Conservation (phyloP, 2,113 vertebrate genomes). For the Lophochroa leadbeateri region DNA sequence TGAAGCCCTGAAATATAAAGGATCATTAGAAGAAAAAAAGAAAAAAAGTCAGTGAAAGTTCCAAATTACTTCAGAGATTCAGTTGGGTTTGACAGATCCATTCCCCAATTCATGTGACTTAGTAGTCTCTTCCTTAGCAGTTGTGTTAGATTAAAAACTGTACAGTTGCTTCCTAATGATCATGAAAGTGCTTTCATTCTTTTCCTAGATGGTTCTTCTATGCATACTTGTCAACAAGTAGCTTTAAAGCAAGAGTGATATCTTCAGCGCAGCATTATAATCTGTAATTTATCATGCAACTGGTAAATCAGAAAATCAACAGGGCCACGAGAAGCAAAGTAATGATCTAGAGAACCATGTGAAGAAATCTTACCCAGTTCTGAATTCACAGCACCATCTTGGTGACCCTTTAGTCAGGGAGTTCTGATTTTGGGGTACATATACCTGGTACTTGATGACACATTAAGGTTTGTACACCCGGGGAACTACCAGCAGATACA, state of each 20-base stretch:
- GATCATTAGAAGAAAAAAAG: not conserved
- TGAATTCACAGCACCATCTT: not conserved
- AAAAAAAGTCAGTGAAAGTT: not conserved
- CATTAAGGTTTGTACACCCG: too few relatives aligned
- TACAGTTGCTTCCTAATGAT: constrained; percentile 8
- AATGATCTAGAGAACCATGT: not conserved
- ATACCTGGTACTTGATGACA: not conserved
- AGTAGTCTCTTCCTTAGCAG: not conserved
- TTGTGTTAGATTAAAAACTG: not conserved
- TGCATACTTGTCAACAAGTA: constrained; percentile 26
- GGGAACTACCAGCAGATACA: not conserved
- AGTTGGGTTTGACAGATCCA: not conserved
- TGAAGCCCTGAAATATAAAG: not conserved
- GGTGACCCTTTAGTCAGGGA: not conserved
- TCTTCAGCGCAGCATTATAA: constrained; percentile 30
- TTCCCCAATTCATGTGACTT: not conserved
- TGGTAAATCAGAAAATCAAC: constrained; percentile 48
- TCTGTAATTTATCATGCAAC: constrained; percentile 24
- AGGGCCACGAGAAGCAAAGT: not conserved
- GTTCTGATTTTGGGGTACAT: not conserved
- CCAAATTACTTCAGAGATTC: not conserved
- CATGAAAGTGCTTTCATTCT: constrained; percentile 13
- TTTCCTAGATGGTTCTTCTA: not conserved
- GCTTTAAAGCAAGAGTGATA: constrained; percentile 34
- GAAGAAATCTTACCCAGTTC: not conserved